Evolutionary conservation across 2,113 vertebrate genomes (phyloP), one percentile per base, ranked within the genome.

Genomic region (Sinocyclocheilus anophthalmus): DNA sequence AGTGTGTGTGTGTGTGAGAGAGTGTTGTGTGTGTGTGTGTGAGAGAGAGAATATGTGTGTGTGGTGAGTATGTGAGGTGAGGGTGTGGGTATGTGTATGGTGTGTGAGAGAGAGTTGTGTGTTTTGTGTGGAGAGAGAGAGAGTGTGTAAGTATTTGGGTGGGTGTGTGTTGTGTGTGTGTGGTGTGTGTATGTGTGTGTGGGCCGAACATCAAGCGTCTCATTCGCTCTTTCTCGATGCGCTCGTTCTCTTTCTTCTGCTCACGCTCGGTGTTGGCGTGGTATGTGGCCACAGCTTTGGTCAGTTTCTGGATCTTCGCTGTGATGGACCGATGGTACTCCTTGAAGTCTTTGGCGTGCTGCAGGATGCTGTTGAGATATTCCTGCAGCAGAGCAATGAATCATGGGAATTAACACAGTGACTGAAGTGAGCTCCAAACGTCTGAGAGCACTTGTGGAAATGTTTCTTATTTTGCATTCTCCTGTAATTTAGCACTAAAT

Each of bases 361-460:
- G 98, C 70, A 99, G 95, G 84, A 99, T 99, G 94, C 98, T 99
- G 84, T 99, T 99, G 94, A 99, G 97, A 96, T 99, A 99, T 94
- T 99, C 98, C 98, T 99, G 18, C 33, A 72, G 18, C n/a, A n/a
- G n/a, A 39, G 69, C 69, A 72, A 22, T 50, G 48, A 50, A 10
- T 45, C 42, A 45, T 45, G 12, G 48, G 48, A 13, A 13, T 50
- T 50, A 50, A 13, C 48, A 1, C 12, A 13, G 3, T 39, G 24
- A 76, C 3, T 37, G 30, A 18, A 5, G 33, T 70, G 67, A 9
- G 16, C 33, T 37, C 3, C 67, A 39, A 20, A 70, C 10, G 16
- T 4, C 1, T 20, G 1, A 61, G 11, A 91, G 8, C 83, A 18
- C 65, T 8, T 59, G 57, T 59, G 57, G 57, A 59, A 3, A 59